phyloP scores from a whole-genome alignment of 2,113 vertebrate species.

The Bos indicus region DNA sequence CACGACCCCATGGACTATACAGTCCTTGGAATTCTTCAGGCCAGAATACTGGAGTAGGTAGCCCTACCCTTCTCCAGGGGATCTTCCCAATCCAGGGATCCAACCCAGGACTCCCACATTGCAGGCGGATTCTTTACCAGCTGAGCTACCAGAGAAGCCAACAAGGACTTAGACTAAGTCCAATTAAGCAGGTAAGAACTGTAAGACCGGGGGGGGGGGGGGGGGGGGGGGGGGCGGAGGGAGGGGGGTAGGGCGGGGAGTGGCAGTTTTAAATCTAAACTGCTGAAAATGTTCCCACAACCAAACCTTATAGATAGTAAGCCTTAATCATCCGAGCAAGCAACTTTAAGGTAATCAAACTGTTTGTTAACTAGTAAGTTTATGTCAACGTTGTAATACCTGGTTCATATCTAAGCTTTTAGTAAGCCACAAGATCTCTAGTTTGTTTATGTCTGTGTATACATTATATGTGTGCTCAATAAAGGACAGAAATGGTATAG shows the following conservation, averaged over 20 bases:
- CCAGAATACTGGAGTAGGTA: neutral
- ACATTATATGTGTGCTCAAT: neutral
- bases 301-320: neutral
- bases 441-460: neutral
- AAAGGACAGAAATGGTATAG: neutral
- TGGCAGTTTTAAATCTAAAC: neutral
- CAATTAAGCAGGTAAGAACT: neutral
- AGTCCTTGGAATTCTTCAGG: neutral
- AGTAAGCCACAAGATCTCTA: neutral
- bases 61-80: neutral
- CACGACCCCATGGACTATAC: neutral
- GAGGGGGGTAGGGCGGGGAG: neutral
- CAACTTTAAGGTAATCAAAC: neutral
- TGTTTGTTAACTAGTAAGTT: neutral
- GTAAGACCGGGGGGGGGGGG: neutral
- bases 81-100: neutral
- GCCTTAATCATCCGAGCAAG: neutral
- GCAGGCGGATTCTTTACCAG: neutral
- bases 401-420: neutral
- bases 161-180: neutral
- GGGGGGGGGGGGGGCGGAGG: too few species aligned
- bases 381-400: neutral
- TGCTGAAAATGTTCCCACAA: neutral
- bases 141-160: neutral
- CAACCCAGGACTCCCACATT: neutral